Conservation (phyloP, 2,797 vertebrate genomes). For the Tolypeutes matacus region DNA sequence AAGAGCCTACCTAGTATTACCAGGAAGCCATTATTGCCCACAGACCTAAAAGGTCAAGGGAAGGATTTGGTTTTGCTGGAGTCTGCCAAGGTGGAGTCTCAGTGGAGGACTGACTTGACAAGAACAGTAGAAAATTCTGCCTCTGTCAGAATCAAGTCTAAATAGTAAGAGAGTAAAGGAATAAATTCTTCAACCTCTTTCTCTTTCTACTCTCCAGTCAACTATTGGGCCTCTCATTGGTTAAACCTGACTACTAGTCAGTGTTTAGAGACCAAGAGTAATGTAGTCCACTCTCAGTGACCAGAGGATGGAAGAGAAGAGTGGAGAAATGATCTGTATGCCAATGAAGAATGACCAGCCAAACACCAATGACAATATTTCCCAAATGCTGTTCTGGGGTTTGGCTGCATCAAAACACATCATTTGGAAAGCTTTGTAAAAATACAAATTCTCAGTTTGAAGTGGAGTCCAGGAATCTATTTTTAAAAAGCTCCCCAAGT, state of each 20-base stretch:
- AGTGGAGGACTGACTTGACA: neutral
- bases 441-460: neutral
- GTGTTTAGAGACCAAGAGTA: accelerated
- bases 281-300: too few relatives aligned
- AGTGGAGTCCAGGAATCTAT: neutral
- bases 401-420: neutral
- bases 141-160: neutral
- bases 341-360: too few relatives aligned
- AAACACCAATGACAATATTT: too few relatives aligned
- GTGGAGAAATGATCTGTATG: too few relatives aligned
- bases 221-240: neutral
- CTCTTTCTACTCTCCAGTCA: neutral
- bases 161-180: neutral
- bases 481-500: neutral
- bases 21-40: too few relatives aligned
- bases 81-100: neutral
- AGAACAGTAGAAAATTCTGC: neutral
- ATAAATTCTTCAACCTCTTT: too few relatives aligned
- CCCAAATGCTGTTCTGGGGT: too few relatives aligned
- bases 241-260: neutral
- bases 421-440: neutral
- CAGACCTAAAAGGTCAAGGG: neutral
- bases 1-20: too few relatives aligned
- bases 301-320: neutral
- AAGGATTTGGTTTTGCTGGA: neutral